Evolutionary conservation across 2,797 vertebrate species (phyloP).

Genomic region (Karalla daura): DNA sequence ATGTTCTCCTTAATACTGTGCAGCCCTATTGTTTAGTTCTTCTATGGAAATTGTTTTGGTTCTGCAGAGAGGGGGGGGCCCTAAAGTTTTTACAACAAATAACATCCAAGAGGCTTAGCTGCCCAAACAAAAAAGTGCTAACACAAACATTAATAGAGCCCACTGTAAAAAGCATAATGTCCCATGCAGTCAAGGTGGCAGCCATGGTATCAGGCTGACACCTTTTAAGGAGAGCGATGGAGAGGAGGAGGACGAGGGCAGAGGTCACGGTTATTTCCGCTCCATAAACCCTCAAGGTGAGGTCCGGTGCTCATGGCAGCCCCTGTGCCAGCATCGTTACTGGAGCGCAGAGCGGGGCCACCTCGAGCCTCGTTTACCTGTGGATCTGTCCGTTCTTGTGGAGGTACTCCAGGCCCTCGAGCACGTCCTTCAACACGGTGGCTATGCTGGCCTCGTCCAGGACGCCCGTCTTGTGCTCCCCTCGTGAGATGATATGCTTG

Average conservation of each 20-base stretch:
- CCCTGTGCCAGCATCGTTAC: slow-evolving; percentile 17
- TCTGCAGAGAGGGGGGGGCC: too few species aligned
- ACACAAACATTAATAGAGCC: background rate
- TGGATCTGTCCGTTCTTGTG: slow-evolving; percentile 99
- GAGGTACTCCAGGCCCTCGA: slow-evolving; percentile 95
- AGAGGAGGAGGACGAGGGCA: background rate
- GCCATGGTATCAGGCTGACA: background rate
- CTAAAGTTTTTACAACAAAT: too few species aligned
- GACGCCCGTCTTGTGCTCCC: slow-evolving; percentile 95
- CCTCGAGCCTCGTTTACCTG: slow-evolving; percentile 89
- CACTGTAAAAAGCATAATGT: background rate
- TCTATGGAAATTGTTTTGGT: too few species aligned
- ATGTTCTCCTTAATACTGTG: too few species aligned
- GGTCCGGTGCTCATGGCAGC: slow-evolving; percentile 1
- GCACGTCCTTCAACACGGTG: slow-evolving; percentile 93
- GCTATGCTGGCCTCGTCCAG: slow-evolving; percentile 95
- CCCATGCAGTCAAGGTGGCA: background rate
- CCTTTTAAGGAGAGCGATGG: background rate
- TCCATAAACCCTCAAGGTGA: slow-evolving; percentile 42
- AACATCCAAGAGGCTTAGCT: background rate
- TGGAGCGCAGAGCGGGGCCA: background rate
- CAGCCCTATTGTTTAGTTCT: too few species aligned
- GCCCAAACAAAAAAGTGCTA: background rate
- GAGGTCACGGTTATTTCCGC: background rate
- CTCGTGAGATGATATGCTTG: slow-evolving; percentile 96